A percentile compares a stretch with the other conserved stretches of the same genome.
Evolutionary conservation across 2,888 invertebrate genomes (phyloP).

Genomic region (Eupithecia pulchellata): DNA sequence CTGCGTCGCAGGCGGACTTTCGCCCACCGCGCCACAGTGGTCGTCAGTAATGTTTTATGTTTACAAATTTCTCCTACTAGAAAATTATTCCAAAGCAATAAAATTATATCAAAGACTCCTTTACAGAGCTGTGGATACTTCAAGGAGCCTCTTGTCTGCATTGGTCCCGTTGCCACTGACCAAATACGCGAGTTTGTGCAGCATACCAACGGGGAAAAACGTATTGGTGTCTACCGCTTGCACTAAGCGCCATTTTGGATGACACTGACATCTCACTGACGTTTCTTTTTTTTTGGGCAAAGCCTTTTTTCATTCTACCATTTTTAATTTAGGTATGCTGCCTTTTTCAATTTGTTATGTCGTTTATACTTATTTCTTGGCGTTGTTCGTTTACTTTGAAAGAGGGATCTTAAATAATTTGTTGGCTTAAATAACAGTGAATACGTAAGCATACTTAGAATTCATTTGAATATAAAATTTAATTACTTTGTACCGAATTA

Average conservation of each 20-base stretch:
- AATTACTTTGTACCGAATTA: slow-evolving; percentile 11
- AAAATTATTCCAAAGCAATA: too few relatives aligned
- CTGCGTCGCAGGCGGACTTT: too few relatives aligned
- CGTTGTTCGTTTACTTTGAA: neutral
- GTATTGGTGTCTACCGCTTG: slow-evolving; percentile 88
- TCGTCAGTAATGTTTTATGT: too few relatives aligned
- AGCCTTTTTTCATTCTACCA: slow-evolving; percentile 5
- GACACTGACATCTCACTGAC: slow-evolving; percentile 6
- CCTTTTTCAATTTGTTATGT: neutral
- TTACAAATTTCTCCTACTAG: too few relatives aligned
- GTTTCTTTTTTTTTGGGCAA: slow-evolving; percentile 11
- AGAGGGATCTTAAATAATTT: neutral
- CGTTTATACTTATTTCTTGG: neutral
- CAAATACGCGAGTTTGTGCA: slow-evolving; percentile 89
- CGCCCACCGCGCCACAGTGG: too few relatives aligned
- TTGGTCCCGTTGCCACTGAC: slow-evolving; percentile 93
- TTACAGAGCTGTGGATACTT: slow-evolving; percentile 94
- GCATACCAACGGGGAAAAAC: slow-evolving; percentile 93
- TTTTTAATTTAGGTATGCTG: neutral
- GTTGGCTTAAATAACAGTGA: slow-evolving; percentile 3
- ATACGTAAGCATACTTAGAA: slow-evolving; percentile 1
- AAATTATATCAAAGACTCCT: neutral
- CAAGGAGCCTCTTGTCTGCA: slow-evolving; percentile 94
- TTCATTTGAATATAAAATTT: slow-evolving; percentile 23
- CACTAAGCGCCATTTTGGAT: slow-evolving; percentile 60